These are phyloP conservation scores for Nothocercus julius DNA, from an alignment of 2,113 vertebrate species.

Conservation along the genomic window DNA sequence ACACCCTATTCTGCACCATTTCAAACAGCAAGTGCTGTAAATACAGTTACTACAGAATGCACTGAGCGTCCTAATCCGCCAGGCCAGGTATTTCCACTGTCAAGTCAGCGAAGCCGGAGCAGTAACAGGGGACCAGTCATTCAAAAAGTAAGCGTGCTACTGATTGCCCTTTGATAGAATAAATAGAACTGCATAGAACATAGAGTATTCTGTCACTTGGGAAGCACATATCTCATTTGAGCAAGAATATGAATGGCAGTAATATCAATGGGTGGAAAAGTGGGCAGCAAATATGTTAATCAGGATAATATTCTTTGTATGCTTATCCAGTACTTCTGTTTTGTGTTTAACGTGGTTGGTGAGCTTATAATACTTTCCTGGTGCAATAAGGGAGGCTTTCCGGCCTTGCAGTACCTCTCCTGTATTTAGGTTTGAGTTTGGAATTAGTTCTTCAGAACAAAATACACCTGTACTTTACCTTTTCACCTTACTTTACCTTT, in stretches of 20 bases:
- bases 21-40: constrained; percentile 84
- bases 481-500: background rate
- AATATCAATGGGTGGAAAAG: background rate
- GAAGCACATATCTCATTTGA: background rate
- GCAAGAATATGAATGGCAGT: background rate
- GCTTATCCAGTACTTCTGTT: background rate
- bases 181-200: background rate
- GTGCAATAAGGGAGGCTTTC: background rate
- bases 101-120: constrained; percentile 85
- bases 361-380: background rate
- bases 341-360: background rate
- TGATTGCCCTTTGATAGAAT: background rate
- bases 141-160: constrained; percentile 84
- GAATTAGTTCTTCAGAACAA: background rate
- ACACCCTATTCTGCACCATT: constrained; percentile 85
- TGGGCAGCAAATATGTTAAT: background rate
- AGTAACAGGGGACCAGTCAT: constrained; percentile 78
- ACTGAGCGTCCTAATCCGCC: constrained; percentile 82
- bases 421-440: background rate
- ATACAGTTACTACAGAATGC: constrained; percentile 84
- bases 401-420: background rate
- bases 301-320: background rate
- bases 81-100: constrained; percentile 82
- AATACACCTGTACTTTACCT: background rate
- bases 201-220: background rate